These are phyloP conservation scores for Sardinella longiceps DNA, from an alignment of 2,797 vertebrate species.

Conservation along the genomic window DNA sequence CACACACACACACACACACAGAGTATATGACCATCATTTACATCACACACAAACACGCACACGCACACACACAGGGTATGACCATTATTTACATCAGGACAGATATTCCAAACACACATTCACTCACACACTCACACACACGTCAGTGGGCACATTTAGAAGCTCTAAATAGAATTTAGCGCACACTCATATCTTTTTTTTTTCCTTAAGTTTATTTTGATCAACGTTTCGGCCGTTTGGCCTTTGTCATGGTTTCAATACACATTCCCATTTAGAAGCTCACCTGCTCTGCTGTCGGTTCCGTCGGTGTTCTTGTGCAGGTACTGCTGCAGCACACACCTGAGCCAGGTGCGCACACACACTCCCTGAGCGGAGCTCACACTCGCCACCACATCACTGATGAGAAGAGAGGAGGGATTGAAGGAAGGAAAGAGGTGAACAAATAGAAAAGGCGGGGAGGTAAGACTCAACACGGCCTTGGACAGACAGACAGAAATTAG, in stretches of 20 bases:
- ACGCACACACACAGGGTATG: background rate
- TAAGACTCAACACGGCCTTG: background rate
- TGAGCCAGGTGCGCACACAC: conserved; percentile 89
- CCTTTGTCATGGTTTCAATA: too few relatives aligned
- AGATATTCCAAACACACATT: too few relatives aligned
- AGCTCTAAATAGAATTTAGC: too few relatives aligned
- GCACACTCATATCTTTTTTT: too few relatives aligned
- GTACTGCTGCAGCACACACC: conserved; percentile 92
- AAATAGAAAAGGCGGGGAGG: background rate
- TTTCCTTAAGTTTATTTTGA: too few relatives aligned
- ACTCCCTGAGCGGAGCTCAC: conserved; percentile 82
- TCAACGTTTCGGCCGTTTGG: too few relatives aligned
- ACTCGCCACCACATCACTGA: conserved; percentile 81
- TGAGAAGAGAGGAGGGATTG: background rate
- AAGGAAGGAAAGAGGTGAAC: background rate
- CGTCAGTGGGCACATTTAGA: too few relatives aligned
- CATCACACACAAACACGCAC: background rate
- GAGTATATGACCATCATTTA: too few relatives aligned
- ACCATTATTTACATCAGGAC: too few relatives aligned
- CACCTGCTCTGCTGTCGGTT: conserved; percentile 74
- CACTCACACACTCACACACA: too few relatives aligned
- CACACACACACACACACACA: background rate
- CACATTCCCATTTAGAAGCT: background rate
- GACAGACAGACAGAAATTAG: too few relatives aligned
- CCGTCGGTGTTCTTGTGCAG: conserved; percentile 78